Conservation (phyloP, 1,140 invertebrate species). For the Lysiphlebus fabarum region DNA sequence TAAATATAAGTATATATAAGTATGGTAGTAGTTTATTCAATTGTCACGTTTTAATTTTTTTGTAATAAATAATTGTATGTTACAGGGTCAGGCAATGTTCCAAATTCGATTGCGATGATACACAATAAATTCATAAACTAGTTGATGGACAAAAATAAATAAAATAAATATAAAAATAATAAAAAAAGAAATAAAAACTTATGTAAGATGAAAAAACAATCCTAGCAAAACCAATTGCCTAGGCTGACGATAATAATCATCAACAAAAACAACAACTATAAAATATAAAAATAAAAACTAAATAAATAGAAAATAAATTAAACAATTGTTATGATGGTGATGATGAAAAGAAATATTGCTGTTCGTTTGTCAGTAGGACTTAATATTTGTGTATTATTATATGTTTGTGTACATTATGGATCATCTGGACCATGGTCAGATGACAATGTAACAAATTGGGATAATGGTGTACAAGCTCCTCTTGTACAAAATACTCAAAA, state of each 20-base stretch:
- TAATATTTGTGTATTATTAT: slow-evolving; percentile 68
- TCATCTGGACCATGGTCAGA: slow-evolving; percentile 52
- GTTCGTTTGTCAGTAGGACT: slow-evolving; percentile 71
- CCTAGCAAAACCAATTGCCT: too few species aligned
- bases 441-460: slow-evolving; percentile 40
- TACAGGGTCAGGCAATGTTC: slow-evolving; percentile 6
- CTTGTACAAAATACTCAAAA: slow-evolving; percentile 38
- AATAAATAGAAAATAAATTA: slow-evolving; percentile 4
- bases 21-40: too few species aligned
- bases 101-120: too few species aligned
- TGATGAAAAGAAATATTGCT: slow-evolving; percentile 66
- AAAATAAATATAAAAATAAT: too few species aligned
- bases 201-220: too few species aligned
- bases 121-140: too few species aligned
- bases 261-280: neutral
- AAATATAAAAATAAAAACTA: slow-evolving; percentile 10
- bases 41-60: too few species aligned
- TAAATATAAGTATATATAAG: too few species aligned
- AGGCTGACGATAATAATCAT: neutral
- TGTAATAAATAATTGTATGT: neutral
- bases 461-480: slow-evolving; percentile 35
- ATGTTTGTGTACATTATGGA: slow-evolving; percentile 61
- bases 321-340: slow-evolving; percentile 34
- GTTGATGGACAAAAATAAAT: too few species aligned
- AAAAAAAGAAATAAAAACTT: too few species aligned